These are phyloP conservation scores for Protomyctophum bolini DNA, from an alignment of 2,113 vertebrate genomes.

Conservation along the genomic window DNA sequence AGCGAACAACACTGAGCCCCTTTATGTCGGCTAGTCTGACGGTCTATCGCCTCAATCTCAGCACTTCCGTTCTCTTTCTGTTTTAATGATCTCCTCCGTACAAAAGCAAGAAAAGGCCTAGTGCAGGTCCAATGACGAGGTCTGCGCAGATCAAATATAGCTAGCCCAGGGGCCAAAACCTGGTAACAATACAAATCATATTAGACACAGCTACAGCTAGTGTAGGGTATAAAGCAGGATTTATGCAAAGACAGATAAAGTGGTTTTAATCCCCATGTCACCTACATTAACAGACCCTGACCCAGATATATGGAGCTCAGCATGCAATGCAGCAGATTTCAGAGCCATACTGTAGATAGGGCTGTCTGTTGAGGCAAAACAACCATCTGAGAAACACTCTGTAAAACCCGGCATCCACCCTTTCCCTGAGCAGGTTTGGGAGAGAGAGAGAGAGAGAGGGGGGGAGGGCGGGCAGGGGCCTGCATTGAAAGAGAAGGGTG, in stretches of 20 bases:
- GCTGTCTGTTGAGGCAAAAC: slow-evolving; percentile 16
- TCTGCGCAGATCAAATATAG: slow-evolving; percentile 48
- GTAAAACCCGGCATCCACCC: slow-evolving; percentile 25
- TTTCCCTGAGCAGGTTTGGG: slow-evolving; percentile 36
- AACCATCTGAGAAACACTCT: slow-evolving; percentile 36
- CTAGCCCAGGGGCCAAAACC: slow-evolving; percentile 34
- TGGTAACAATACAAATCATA: slow-evolving; percentile 73
- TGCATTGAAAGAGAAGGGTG: slow-evolving; percentile 71
- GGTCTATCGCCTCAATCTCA: neutral
- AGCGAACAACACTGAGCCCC: neutral
- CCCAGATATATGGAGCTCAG: slow-evolving; percentile 72
- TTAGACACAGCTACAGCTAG: slow-evolving; percentile 64
- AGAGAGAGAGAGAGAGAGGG: slow-evolving; percentile 21
- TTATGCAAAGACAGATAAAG: slow-evolving; percentile 80
- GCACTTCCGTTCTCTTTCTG: slow-evolving; percentile 8
- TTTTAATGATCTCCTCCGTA: slow-evolving; percentile 9
- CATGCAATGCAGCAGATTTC: slow-evolving; percentile 36
- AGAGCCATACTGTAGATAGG: slow-evolving; percentile 10
- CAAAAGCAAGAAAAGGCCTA: slow-evolving; percentile 36
- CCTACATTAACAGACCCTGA: slow-evolving; percentile 80
- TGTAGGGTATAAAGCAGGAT: slow-evolving; percentile 73
- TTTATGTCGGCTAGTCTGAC: slow-evolving; percentile 18
- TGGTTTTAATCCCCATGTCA: slow-evolving; percentile 78
- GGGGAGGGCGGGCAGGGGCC: slow-evolving; percentile 35
- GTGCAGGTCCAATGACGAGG: slow-evolving; percentile 19